Conservation (phyloP, 2,113 vertebrate species). For the Sinocyclocheilus grahami region DNA sequence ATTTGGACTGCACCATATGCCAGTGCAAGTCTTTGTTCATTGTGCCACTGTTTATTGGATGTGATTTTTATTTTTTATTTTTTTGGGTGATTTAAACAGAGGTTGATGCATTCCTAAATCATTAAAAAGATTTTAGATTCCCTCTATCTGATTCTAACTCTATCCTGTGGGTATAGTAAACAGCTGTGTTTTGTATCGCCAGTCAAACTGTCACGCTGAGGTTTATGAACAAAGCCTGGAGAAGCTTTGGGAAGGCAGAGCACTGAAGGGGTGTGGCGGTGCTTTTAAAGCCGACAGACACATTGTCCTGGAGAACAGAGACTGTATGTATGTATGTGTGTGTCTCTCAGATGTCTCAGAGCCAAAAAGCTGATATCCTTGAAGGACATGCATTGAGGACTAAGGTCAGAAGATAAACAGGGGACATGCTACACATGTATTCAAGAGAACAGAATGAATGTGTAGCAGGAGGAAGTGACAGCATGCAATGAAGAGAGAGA, state of each 20-base stretch:
- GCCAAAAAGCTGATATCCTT: constrained; percentile 20
- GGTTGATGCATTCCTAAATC: not conserved
- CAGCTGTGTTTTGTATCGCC: constrained; percentile 52
- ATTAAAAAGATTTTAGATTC: not conserved
- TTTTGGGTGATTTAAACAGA: not conserved
- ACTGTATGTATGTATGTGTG: constrained; percentile 6
- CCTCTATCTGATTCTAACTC: not conserved
- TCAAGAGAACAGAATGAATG: not conserved
- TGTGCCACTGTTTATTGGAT: constrained; percentile 2
- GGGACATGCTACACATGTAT: constrained; percentile 7
- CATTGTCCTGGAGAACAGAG: constrained; percentile 16
- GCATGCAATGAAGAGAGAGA: constrained; percentile 17
- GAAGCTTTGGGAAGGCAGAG: constrained; percentile 17
- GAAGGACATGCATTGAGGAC: constrained; percentile 22
- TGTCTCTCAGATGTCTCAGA: not conserved
- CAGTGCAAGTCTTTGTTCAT: not conserved
- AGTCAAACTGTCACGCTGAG: constrained; percentile 54
- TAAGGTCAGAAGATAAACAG: constrained; percentile 21
- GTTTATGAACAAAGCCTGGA: constrained; percentile 45
- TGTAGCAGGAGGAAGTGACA: constrained; percentile 35
- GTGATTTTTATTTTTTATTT: not conserved
- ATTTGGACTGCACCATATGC: not conserved
- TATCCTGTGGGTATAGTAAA: constrained; percentile 53
- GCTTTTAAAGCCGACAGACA: constrained; percentile 16
- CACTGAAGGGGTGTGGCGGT: constrained; percentile 24